Conservation (phyloP, 2,113 vertebrate genomes). For the Pterocles orientalis region DNA sequence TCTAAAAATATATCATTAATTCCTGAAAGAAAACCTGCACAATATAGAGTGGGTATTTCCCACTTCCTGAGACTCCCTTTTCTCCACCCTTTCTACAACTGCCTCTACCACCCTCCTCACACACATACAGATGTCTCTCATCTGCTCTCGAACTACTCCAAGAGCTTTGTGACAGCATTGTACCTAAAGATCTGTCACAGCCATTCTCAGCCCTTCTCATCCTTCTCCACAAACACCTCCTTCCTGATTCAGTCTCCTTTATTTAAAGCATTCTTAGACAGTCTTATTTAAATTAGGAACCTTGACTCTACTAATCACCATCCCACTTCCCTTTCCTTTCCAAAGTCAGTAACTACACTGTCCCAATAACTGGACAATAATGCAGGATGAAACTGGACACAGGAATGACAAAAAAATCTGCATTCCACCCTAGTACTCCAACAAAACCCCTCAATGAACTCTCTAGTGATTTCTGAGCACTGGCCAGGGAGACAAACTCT, state of each 20-base stretch:
- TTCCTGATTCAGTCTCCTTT: background rate
- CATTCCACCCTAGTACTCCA: background rate
- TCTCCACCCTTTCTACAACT: background rate
- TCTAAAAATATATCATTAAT: background rate
- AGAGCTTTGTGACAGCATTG: background rate
- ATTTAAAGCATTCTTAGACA: background rate
- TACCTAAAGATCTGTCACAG: background rate
- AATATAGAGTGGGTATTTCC: background rate
- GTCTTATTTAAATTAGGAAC: background rate
- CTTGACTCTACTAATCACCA: background rate
- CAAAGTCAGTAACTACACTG: background rate
- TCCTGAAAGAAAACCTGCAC: background rate
- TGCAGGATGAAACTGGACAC: background rate
- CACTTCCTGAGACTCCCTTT: background rate
- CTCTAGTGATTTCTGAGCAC: background rate
- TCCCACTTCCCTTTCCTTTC: background rate
- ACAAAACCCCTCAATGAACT: background rate
- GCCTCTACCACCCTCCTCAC: background rate
- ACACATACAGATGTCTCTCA: background rate
- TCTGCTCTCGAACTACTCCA: background rate
- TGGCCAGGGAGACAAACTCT: background rate
- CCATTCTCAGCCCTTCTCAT: background rate
- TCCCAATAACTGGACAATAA: background rate
- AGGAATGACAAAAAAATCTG: background rate
- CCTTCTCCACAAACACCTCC: background rate